These are phyloP conservation scores for Drosophila kambysellisi DNA, from an alignment of 2,888 invertebrate species.

Conservation along the genomic window DNA sequence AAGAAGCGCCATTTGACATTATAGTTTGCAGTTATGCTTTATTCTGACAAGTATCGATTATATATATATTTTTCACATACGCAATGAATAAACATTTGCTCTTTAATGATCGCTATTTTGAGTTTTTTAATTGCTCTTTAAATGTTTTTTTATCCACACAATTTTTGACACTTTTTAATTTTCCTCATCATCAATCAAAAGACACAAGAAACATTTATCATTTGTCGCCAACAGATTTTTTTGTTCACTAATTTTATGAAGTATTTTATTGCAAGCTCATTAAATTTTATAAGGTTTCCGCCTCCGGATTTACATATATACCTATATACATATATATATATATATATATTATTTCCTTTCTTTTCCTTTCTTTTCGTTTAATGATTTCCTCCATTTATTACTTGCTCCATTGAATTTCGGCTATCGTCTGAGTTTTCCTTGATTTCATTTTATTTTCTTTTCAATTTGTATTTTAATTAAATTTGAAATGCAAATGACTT, in stretches of 20 bases:
- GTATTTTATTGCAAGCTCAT: slow-evolving; percentile 39
- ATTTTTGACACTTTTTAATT: background rate
- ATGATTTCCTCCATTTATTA: slow-evolving; percentile 29
- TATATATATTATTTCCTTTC: background rate
- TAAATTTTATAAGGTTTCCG: slow-evolving; percentile 39
- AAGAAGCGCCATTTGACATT: background rate
- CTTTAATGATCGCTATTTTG: background rate
- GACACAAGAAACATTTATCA: background rate
- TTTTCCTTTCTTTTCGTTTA: slow-evolving; percentile 1
- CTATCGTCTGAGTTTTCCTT: slow-evolving; percentile 17
- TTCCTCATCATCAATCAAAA: background rate
- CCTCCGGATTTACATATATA: slow-evolving; percentile 9
- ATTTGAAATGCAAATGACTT: slow-evolving; percentile 63
- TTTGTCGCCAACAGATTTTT: background rate
- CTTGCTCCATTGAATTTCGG: slow-evolving; percentile 33
- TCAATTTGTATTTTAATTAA: slow-evolving; percentile 70
- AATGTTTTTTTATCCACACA: background rate
- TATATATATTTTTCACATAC: background rate
- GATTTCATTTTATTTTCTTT: slow-evolving; percentile 32
- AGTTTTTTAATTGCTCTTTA: background rate
- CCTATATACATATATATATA: background rate
- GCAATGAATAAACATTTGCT: background rate
- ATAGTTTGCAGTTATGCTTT: background rate
- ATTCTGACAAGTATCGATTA: background rate
- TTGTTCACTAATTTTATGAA: slow-evolving; percentile 12